Base-by-base conservation (phyloP, 2,797 vertebrate species). In the Smutsia gigantea region DNA sequence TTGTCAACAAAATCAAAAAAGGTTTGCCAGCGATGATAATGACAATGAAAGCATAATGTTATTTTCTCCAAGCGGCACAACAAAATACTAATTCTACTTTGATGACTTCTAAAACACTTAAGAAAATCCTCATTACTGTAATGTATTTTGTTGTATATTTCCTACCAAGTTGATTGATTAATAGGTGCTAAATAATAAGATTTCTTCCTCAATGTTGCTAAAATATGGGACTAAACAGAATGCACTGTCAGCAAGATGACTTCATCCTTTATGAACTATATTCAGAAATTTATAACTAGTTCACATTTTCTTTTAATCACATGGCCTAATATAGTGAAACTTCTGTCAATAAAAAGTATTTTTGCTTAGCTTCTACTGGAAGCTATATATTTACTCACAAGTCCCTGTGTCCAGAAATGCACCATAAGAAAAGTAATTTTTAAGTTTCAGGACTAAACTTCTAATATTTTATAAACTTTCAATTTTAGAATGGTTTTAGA, bases 91-190 rank as follows among this genome's bases (percentile, higher is more conserved):
- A 90, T 95, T 95, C 92, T 85, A 92, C 53, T 31, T 71, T n/a
- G 34, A 90, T 88, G 71, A 64, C 46, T 96, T 93, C 57, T 87
- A 78, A 95, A 96, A 82, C 87, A 78, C 49, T 78, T 61, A 87
- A 64, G 55, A 92, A 94, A 93, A 90, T 63, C 17, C 5, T 93
- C 57, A 96, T 68, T 46, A 66, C 1, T 31, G 14, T 94, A 89
- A 87, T 95, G 23, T 75, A 87, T 82, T 93, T 2, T 69, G 18
- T 14, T 84, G 4, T 82, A 25, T 37, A 53, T 94, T 90, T 72
- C 53, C 87, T 94, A 84, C 42, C 17, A 88, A 59, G 49, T 59
- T 96, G 89, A 95, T 59, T 96, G 89, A 95, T 87, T 72, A 95
- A 77, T 64, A 49, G 31, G 27, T 61, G 21, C 39, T 63, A 78